Evolutionary conservation across 2,113 vertebrate species (phyloP).

Genomic region (Centrocercus urophasianus): DNA sequence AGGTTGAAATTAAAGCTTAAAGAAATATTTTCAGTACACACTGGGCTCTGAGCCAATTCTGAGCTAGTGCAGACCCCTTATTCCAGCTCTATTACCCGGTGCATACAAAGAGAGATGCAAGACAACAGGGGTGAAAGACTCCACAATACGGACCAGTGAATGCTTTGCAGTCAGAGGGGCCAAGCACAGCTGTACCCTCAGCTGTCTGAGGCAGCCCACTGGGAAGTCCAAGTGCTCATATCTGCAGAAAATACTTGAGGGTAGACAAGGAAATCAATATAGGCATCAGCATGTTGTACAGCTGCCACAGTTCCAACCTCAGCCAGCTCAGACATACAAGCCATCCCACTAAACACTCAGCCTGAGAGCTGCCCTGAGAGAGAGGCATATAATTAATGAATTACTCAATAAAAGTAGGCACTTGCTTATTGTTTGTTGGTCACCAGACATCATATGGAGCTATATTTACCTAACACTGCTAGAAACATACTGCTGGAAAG

Average conservation of each 20-base stretch:
- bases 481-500: neutral
- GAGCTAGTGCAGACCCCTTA: neutral
- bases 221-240: neutral
- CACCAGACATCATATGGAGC: neutral
- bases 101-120: neutral
- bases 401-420: neutral
- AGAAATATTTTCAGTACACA: neutral
- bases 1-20: neutral
- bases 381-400: neutral
- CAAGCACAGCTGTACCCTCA: neutral
- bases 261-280: neutral
- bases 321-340: neutral
- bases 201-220: neutral
- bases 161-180: neutral
- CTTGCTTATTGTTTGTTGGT: neutral
- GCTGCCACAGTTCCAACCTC: neutral
- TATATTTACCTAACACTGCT: neutral
- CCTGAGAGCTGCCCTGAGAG: neutral
- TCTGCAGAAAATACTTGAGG: rapidly evolving
- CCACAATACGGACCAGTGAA: neutral
- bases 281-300: neutral
- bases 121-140: neutral
- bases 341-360: neutral
- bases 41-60: neutral
- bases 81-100: neutral